Percentiles rank a stretch among this genome's conserved stretches.
These are phyloP conservation scores for Dryobates pubescens DNA, from an alignment of 2,797 vertebrate species.

Conservation along the genomic window DNA sequence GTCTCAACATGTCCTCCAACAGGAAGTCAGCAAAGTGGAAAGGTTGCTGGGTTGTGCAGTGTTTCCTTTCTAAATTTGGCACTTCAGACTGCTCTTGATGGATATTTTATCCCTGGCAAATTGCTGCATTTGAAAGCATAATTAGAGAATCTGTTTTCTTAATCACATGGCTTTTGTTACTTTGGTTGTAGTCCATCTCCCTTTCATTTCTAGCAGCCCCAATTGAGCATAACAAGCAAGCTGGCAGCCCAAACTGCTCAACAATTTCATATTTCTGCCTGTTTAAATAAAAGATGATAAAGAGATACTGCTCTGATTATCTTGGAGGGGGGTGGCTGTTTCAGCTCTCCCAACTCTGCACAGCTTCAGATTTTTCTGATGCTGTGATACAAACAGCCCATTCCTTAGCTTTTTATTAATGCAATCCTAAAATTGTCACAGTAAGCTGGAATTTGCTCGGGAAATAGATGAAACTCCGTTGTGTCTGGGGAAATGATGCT, in stretches of 20 bases:
- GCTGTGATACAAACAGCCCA: slow-evolving; percentile 49
- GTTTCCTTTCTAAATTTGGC: slow-evolving; percentile 90
- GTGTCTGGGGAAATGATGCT: neutral
- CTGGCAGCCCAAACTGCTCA: slow-evolving; percentile 68
- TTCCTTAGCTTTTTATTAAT: slow-evolving; percentile 45
- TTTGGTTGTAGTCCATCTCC: slow-evolving; percentile 75
- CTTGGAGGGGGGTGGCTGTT: slow-evolving; percentile 54
- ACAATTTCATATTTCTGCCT: slow-evolving; percentile 71
- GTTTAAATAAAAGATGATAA: slow-evolving; percentile 77
- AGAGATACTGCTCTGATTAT: slow-evolving; percentile 65
- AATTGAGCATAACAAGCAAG: slow-evolving; percentile 62
- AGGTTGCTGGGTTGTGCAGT: slow-evolving; percentile 88
- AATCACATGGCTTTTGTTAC: slow-evolving; percentile 87
- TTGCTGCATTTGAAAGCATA: slow-evolving; percentile 93
- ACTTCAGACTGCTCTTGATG: slow-evolving; percentile 91
- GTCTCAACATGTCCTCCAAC: slow-evolving; percentile 92
- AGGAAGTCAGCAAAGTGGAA: slow-evolving; percentile 88
- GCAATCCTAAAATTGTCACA: slow-evolving; percentile 37
- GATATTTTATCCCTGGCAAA: slow-evolving; percentile 97
- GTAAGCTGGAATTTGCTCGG: neutral
- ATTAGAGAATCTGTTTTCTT: slow-evolving; percentile 97
- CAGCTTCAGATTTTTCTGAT: slow-evolving; percentile 46
- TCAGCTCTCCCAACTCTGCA: slow-evolving; percentile 38
- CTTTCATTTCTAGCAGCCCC: slow-evolving; percentile 73
- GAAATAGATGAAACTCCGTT: slow-evolving; percentile 46